These are phyloP conservation scores for Catostylus mosaicus DNA, from an alignment of 30 jellyfish, hydroid and myxozoan species.

Conservation along the genomic window DNA sequence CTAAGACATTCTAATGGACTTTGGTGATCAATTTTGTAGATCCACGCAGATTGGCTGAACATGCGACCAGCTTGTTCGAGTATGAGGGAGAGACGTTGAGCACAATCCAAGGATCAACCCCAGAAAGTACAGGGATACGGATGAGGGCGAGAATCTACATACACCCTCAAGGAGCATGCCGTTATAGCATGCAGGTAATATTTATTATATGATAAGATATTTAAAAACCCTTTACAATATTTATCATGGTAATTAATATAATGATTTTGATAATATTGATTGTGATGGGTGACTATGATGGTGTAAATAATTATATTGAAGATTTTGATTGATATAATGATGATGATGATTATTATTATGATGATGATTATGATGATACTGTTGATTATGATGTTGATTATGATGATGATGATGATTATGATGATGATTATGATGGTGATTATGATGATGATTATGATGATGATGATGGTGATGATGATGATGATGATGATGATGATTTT, in stretches of 20 bases:
- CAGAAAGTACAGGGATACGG: constrained; percentile 92
- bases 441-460: constrained; percentile 24
- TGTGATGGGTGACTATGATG: constrained; percentile 9
- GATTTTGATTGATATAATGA: constrained; percentile 7
- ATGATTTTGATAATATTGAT: constrained; percentile 6
- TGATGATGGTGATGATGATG: constrained; percentile 19
- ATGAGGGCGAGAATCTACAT: constrained; percentile 83
- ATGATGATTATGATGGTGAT: constrained; percentile 26
- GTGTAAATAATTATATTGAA: not conserved
- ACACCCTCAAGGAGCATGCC: constrained; percentile 89
- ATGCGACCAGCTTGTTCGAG: constrained; percentile 70
- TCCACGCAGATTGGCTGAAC: constrained; percentile 74
- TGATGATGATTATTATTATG: constrained; percentile 19
- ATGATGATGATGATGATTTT: constrained; percentile 10
- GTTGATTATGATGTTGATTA: constrained; percentile 28
- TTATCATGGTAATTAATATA: not conserved
- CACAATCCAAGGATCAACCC: constrained; percentile 93
- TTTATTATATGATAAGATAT: not conserved
- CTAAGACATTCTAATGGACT: no score
- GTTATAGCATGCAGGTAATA: constrained; percentile 88
- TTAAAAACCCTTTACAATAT: not conserved
- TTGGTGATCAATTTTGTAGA: constrained; percentile 65
- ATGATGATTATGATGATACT: constrained; percentile 15
- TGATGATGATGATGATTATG: constrained; percentile 39
- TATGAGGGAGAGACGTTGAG: constrained; percentile 96